These are phyloP conservation scores for Platyura marginata DNA, from an alignment of 1,140 invertebrate genomes.

Conservation along the genomic window DNA sequence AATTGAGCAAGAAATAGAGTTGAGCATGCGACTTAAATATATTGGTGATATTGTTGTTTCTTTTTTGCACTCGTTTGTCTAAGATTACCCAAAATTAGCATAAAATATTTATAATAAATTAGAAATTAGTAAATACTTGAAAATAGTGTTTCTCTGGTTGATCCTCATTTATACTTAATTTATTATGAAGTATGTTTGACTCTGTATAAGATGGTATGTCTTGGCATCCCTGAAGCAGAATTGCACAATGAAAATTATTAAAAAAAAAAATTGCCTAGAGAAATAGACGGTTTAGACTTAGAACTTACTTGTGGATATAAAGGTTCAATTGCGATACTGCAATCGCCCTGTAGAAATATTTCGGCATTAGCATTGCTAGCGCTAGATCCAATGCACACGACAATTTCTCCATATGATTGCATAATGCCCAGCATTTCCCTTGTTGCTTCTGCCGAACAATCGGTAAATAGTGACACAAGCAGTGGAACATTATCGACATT, in stretches of 20 bases:
- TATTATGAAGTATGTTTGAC: slow-evolving; percentile 18
- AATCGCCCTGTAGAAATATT: slow-evolving; percentile 85
- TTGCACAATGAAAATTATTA: neutral
- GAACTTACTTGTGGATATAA: slow-evolving; percentile 55
- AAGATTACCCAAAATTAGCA: neutral
- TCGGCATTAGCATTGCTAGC: slow-evolving; percentile 74
- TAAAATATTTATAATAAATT: too few relatives aligned
- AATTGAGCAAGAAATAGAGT: slow-evolving; percentile 76
- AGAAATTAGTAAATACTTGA: too few relatives aligned
- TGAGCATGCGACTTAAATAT: slow-evolving; percentile 64
- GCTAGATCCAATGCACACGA: slow-evolving; percentile 74
- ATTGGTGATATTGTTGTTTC: slow-evolving; percentile 46
- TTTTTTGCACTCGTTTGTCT: neutral
- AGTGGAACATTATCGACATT: slow-evolving; percentile 93
- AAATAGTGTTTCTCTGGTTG: too few relatives aligned
- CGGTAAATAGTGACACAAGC: slow-evolving; percentile 89
- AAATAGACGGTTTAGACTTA: neutral
- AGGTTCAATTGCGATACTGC: slow-evolving; percentile 78
- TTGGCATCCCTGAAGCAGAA: slow-evolving; percentile 39
- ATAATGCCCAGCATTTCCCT: slow-evolving; percentile 85
- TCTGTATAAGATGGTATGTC: slow-evolving; percentile 35
- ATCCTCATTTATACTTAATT: slow-evolving; percentile 6
- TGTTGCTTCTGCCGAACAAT: slow-evolving; percentile 78
- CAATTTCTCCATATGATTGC: slow-evolving; percentile 87
- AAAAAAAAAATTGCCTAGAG: slow-evolving; percentile 1